Base-by-base conservation (phyloP, 2,797 vertebrate species). In the Lycodopsis pacificus region DNA sequence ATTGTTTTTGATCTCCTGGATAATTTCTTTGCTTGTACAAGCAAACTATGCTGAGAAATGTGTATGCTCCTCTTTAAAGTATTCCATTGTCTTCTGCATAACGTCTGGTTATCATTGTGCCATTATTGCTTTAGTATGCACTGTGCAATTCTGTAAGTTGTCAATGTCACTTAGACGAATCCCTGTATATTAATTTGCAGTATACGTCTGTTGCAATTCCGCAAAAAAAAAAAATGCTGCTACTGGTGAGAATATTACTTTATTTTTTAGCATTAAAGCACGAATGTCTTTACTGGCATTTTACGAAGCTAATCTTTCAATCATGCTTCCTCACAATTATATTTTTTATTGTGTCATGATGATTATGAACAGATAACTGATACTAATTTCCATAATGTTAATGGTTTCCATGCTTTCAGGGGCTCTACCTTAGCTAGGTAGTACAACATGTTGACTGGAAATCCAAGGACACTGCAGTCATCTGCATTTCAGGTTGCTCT, bases 321-420 rank as follows among this genome's bases (percentile, higher is more conserved):
- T 80, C 77, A 56, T 20, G 44, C 79, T 78, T 75, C 51, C 66
- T 83, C 51, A 81, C 80, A 75, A 81, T 84, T 73, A 74, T 17
- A 77, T 85, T 80, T 66, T 81, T 88, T 81, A 88, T 82, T 81
- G 83, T 88, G 81, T 82, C 74, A 53, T 85, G 80, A 91, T 85
- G 81, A 81, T 88, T 80, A 91, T 88, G 74, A 86, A 83, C 68
- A 83, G 74, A 89, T 83, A 82, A 87, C 80, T 57, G 81, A 86
- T 70, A 81, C 59, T 73, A 54, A 82, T 90, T 86, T 81, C 72
- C 75, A 85, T 86, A 80, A 84, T 69, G 74, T 81, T 85, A 91
- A 91, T 88, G 70, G 63, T 62, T 72, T 69, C 65, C 59, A 54
- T 70, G 77, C 79, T 82, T 88, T 80, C 73, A 71, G 68, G 65